Conservation (phyloP, 1,140 invertebrate genomes). For the Lordiphosa collinella region DNA sequence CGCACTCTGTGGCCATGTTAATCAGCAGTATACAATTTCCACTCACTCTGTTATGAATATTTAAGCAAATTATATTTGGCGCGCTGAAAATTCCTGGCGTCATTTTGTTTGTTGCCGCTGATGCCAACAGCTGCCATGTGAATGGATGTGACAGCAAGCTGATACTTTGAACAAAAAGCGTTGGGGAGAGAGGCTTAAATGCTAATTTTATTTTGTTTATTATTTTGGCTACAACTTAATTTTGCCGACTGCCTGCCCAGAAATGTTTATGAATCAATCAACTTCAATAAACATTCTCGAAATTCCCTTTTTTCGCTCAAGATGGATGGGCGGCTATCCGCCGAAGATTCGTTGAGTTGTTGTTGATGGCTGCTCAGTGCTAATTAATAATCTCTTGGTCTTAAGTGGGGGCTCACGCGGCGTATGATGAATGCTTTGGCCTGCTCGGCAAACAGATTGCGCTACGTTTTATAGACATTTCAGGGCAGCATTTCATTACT, state of each 20-base stretch:
- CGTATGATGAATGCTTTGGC: constrained; percentile 1
- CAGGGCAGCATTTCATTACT: neutral
- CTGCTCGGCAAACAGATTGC: neutral
- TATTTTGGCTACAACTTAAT: constrained; percentile 73
- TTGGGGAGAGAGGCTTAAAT: constrained; percentile 22
- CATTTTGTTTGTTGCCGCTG: constrained; percentile 15
- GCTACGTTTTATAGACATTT: neutral
- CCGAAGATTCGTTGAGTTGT: neutral
- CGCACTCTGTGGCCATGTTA: constrained; percentile 27
- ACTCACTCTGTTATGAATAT: constrained; percentile 61
- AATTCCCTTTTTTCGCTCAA: constrained; percentile 29
- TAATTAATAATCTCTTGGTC: constrained; percentile 29
- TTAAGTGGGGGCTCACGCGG: neutral
- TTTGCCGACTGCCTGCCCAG: constrained; percentile 35
- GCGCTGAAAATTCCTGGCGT: constrained; percentile 36
- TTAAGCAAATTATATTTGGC: constrained; percentile 61
- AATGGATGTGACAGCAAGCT: constrained; percentile 53
- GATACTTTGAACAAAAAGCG: constrained; percentile 6
- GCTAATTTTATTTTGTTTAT: constrained; percentile 75
- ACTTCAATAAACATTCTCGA: constrained; percentile 65
- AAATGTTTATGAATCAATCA: constrained; percentile 78
- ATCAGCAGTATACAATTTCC: constrained; percentile 62
- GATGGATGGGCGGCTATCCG: constrained; percentile 42
- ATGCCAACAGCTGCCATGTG: constrained; percentile 15
- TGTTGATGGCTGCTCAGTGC: constrained; percentile 33